Conservation (phyloP, 2,113 vertebrate species). For the Poeciliopsis occidentalis region DNA sequence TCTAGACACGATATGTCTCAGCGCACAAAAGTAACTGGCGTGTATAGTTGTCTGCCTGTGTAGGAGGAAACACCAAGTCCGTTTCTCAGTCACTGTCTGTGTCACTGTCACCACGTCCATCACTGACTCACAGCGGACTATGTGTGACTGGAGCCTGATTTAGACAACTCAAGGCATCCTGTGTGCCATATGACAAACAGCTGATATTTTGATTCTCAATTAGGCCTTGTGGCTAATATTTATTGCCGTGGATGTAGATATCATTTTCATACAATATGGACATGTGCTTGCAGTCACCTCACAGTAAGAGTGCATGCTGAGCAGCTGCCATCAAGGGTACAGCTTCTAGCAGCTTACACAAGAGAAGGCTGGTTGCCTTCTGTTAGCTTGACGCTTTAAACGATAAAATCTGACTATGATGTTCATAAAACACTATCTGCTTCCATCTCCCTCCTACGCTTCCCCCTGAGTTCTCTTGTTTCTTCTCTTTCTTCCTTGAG, state of each 20-base stretch:
- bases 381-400: slow-evolving; percentile 67
- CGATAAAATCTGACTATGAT: slow-evolving; percentile 73
- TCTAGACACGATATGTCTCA: slow-evolving; percentile 19
- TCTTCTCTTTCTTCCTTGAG: slow-evolving; percentile 45
- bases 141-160: slow-evolving; percentile 51
- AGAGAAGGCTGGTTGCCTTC: slow-evolving; percentile 58
- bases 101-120: slow-evolving; percentile 52
- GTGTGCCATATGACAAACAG: slow-evolving; percentile 19
- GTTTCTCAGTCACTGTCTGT: slow-evolving; percentile 46
- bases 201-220: slow-evolving; percentile 57
- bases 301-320: slow-evolving; percentile 36
- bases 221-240: slow-evolving; percentile 28
- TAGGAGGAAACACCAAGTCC: slow-evolving; percentile 47
- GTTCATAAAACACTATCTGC: slow-evolving; percentile 68
- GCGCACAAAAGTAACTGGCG: slow-evolving; percentile 16
- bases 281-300: slow-evolving; percentile 43
- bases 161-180: slow-evolving; percentile 25
- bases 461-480: slow-evolving; percentile 36
- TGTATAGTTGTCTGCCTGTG: slow-evolving; percentile 37
- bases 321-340: slow-evolving; percentile 37
- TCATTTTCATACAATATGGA: slow-evolving; percentile 54
- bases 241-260: slow-evolving; percentile 35
- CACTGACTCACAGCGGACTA: slow-evolving; percentile 52
- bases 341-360: slow-evolving; percentile 53
- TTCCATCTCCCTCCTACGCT: slow-evolving; percentile 58